Conservation (phyloP, 2,888 invertebrate genomes). For the Sepioteuthis lessoniana region DNA sequence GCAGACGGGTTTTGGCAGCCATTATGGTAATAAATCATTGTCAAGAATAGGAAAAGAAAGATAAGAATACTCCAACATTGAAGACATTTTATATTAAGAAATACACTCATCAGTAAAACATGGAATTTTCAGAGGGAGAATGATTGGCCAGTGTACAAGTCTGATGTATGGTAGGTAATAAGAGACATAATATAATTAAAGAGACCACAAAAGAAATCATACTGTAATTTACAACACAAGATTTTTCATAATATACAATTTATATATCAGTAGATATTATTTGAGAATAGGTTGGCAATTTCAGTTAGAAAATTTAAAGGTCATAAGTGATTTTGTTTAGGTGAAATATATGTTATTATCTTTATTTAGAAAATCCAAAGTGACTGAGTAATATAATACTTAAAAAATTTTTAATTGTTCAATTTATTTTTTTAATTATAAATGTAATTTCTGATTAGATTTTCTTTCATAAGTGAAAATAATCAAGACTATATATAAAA, state of each 20-base stretch:
- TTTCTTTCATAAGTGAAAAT: background rate
- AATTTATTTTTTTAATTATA: background rate
- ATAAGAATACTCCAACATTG: background rate
- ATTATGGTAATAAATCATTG: background rate
- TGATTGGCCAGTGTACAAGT: constrained; percentile 12
- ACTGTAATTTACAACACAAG: background rate
- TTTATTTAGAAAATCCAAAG: background rate
- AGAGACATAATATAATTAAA: background rate
- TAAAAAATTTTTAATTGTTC: background rate
- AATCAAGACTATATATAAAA: background rate
- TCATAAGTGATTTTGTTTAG: too few species aligned
- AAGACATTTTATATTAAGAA: background rate
- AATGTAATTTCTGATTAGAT: background rate
- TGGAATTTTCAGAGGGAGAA: constrained; percentile 8
- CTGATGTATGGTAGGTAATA: background rate
- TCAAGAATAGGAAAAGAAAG: background rate
- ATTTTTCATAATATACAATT: background rate
- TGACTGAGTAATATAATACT: background rate
- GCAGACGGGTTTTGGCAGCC: constrained; percentile 10
- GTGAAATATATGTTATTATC: background rate
- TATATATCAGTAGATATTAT: background rate
- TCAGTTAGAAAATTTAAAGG: too few species aligned
- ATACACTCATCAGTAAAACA: constrained; percentile 13
- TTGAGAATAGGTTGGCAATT: background rate
- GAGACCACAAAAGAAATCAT: background rate